These are phyloP conservation scores for Adineta ricciae DNA, from an alignment of 2,888 invertebrate genomes.

Conservation along the genomic window DNA sequence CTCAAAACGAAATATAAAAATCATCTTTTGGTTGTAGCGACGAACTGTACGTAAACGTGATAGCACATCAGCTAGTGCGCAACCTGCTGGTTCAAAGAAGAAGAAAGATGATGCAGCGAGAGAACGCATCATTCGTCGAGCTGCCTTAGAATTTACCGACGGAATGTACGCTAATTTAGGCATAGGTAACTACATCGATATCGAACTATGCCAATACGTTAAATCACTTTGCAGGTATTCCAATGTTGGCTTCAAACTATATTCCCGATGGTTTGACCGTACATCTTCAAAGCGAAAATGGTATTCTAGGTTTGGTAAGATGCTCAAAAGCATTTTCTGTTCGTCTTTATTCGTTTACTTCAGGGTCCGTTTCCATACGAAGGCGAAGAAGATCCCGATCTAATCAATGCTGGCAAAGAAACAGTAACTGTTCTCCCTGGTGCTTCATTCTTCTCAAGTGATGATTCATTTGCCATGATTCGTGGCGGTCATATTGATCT, in stretches of 20 bases:
- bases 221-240: not conserved
- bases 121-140: slow-evolving; percentile 75
- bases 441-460: slow-evolving; percentile 82
- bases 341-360: too few relatives aligned
- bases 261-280: slow-evolving; percentile 74
- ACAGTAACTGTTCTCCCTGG: slow-evolving; percentile 82
- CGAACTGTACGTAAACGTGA: not conserved
- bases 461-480: slow-evolving; percentile 98
- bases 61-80: not conserved
- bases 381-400: slow-evolving; percentile 72
- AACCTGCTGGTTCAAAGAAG: not conserved
- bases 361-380: slow-evolving; percentile 71
- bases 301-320: slow-evolving; percentile 71
- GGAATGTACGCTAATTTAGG: slow-evolving; percentile 75
- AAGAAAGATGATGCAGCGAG: slow-evolving; percentile 29
- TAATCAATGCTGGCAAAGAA: slow-evolving; percentile 97
- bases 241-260: slow-evolving; percentile 80
- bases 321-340: not conserved
- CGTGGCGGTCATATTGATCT: slow-evolving; percentile 87
- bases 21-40: not conserved
- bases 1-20: not conserved
- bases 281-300: slow-evolving; percentile 90
- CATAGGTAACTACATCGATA: not conserved
- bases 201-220: not conserved
- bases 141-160: slow-evolving; percentile 85